Percentiles rank a stretch among this genome's conserved stretches.
Conservation (phyloP, 2,888 invertebrate genomes). For the Colostygia pectinataria region DNA sequence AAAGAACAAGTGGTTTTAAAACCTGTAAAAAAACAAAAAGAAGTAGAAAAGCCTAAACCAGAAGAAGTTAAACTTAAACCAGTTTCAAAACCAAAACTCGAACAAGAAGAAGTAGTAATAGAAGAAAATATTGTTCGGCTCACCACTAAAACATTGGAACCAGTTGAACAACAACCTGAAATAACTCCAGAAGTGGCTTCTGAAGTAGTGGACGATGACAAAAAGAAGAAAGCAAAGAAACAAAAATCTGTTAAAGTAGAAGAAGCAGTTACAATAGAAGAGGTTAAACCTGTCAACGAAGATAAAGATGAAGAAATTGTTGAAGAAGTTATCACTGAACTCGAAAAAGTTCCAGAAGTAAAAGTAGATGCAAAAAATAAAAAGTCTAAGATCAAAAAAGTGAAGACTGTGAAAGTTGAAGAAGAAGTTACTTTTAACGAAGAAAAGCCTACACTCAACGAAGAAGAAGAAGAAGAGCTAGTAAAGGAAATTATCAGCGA, state of each 20-base stretch:
- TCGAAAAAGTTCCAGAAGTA: neutral
- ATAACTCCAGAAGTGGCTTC: conserved; percentile 63
- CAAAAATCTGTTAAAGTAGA: conserved; percentile 38
- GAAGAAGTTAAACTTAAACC: conserved; percentile 69
- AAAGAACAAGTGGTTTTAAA: conserved; percentile 67
- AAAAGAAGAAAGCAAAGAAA: conserved; percentile 41
- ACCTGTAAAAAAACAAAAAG: conserved; percentile 57
- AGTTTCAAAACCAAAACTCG: conserved; percentile 45
- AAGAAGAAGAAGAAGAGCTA: neutral
- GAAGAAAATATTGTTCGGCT: conserved; percentile 56
- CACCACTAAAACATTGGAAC: conserved; percentile 46
- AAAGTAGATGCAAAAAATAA: neutral
- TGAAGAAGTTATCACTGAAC: conserved; percentile 1
- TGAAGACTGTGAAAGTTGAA: conserved; percentile 1
- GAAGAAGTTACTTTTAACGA: conserved; percentile 2
- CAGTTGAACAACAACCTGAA: conserved; percentile 58
- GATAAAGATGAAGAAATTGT: conserved; percentile 14
- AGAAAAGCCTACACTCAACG: neutral
- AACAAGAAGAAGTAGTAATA: conserved; percentile 62
- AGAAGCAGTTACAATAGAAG: conserved; percentile 43
- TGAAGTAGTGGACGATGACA: conserved; percentile 63
- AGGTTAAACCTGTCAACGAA: conserved; percentile 13
- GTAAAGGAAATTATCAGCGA: neutral
- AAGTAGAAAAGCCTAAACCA: conserved; percentile 73
- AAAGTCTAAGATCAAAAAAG: conserved; percentile 3